These are phyloP conservation scores for Sus cebifrons DNA, from an alignment of 2,797 vertebrate species.

Conservation along the genomic window DNA sequence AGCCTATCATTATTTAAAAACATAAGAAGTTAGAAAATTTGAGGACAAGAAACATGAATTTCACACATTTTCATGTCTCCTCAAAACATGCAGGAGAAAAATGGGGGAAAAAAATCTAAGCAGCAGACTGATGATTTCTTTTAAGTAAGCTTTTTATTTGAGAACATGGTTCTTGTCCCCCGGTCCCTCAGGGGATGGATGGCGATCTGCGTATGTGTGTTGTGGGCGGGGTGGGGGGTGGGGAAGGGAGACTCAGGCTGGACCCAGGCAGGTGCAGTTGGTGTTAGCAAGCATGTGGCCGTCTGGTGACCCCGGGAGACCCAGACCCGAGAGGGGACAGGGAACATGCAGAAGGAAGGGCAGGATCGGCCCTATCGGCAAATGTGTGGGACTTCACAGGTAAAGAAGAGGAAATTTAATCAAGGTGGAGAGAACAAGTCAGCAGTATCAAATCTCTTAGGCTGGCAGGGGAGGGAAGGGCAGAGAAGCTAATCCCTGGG, in stretches of 20 bases:
- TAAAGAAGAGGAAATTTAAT: background rate
- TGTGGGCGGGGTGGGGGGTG: no score
- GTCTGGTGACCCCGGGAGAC: background rate
- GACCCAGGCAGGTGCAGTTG: background rate
- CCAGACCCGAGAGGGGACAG: background rate
- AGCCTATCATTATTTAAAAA: slow-evolving; percentile 20
- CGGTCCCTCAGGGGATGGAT: background rate
- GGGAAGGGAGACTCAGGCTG: background rate
- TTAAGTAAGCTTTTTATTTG: background rate
- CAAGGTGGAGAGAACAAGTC: background rate
- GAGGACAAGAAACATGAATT: background rate
- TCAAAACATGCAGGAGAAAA: slow-evolving; percentile 6
- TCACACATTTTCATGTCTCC: background rate
- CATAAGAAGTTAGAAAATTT: background rate
- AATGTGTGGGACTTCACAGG: background rate
- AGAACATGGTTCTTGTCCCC: background rate
- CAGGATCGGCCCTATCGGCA: background rate
- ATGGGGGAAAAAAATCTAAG: background rate
- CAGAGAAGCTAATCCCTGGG: slow-evolving; percentile 45
- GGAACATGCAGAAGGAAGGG: background rate
- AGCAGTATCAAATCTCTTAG: background rate
- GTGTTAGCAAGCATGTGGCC: background rate
- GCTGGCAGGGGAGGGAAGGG: background rate
- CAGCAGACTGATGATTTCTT: background rate
- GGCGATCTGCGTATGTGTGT: background rate